Percentiles rank a stretch among this genome's conserved stretches.
phyloP scores from a whole-genome alignment of 2,113 vertebrate species.

The Bos javanicus region DNA sequence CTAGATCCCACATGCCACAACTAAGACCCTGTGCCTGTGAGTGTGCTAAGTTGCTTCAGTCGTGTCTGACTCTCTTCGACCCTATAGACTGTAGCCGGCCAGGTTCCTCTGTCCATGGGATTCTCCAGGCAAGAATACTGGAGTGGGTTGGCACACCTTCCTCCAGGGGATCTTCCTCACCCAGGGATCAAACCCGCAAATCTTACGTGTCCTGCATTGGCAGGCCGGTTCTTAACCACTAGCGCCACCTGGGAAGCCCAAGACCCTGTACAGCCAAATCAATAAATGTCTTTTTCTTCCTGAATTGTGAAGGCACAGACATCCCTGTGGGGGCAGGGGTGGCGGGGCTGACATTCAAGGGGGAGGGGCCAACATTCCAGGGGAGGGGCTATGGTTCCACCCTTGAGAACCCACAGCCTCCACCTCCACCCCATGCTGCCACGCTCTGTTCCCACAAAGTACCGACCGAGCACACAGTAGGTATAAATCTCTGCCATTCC shows the following conservation, averaged over 20 bases:
- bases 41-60: neutral
- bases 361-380: neutral
- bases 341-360: no score
- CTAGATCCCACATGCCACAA: neutral
- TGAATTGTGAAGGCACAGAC: neutral
- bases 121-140: neutral
- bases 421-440: neutral
- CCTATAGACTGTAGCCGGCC: neutral
- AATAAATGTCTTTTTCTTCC: neutral
- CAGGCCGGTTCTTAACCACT: neutral
- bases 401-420: no score
- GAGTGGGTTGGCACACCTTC: neutral
- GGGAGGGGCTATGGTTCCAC: no score
- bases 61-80: neutral
- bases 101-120: neutral
- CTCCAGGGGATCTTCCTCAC: neutral
- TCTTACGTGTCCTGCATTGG: neutral
- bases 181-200: neutral
- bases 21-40: neutral
- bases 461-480: rapidly evolving
- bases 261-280: neutral
- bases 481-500: neutral
- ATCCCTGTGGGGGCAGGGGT: neutral
- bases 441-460: neutral
- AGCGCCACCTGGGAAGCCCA: neutral